A percentile compares a stretch with the other conserved stretches of the same genome.
Evolutionary conservation across 2,888 invertebrate species (phyloP).

Genomic region (Kryphioiulus occultus): DNA sequence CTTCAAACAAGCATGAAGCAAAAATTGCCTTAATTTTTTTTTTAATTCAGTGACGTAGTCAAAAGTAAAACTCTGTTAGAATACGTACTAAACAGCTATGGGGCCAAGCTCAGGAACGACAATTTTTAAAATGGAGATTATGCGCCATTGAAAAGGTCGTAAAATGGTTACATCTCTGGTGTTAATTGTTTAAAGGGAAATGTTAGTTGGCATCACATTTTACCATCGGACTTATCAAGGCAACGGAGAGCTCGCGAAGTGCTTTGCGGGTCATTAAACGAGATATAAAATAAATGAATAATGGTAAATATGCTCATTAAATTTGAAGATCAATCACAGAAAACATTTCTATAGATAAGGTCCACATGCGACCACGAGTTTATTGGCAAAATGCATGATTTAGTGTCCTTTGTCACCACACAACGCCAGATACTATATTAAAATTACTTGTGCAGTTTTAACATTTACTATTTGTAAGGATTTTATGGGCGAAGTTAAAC

Average conservation of each 20-base stretch:
- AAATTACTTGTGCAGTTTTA: too few species aligned
- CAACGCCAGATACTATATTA: too few species aligned
- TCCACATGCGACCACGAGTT: neutral
- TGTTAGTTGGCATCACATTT: neutral
- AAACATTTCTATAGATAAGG: neutral
- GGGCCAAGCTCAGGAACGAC: neutral
- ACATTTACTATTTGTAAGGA: too few species aligned
- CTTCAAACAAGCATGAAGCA: neutral
- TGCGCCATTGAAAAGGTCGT: neutral
- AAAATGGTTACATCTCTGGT: neutral
- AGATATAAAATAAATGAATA: neutral
- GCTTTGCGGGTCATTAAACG: neutral
- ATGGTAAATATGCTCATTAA: neutral
- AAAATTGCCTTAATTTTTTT: neutral
- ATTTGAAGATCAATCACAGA: neutral
- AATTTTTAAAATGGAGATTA: neutral
- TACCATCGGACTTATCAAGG: neutral
- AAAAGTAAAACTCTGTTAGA: neutral
- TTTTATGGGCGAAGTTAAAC: too few species aligned
- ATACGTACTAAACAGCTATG: neutral
- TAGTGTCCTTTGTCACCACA: too few species aligned
- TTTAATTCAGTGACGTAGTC: neutral
- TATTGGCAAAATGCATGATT: neutral
- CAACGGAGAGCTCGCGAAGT: neutral
- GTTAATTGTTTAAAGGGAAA: slow-evolving; percentile 19